Conservation (phyloP, 2,797 vertebrate species). For the Chrysocyon brachyurus region DNA sequence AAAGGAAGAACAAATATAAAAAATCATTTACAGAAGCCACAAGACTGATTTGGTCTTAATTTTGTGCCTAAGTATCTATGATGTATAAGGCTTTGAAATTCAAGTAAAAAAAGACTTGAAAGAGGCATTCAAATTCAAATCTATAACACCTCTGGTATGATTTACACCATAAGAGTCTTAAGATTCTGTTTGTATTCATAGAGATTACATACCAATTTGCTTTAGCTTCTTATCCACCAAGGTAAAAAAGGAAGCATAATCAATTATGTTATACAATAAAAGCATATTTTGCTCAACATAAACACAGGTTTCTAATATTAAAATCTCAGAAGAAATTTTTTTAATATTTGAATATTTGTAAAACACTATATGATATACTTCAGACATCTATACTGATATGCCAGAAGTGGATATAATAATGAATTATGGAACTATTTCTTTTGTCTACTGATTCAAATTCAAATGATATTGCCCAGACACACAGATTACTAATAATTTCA, state of each 20-base stretch:
- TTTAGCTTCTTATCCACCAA: neutral
- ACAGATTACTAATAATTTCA: neutral
- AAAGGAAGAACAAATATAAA: neutral
- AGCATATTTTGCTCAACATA: neutral
- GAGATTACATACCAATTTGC: slow-evolving; percentile 9
- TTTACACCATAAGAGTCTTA: neutral
- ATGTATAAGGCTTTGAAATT: neutral
- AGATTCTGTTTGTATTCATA: neutral
- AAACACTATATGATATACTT: neutral
- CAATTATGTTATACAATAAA: neutral
- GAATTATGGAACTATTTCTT: neutral
- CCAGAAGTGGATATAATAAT: neutral
- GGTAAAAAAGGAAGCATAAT: neutral
- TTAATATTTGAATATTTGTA: neutral
- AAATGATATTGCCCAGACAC: neutral
- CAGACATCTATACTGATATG: neutral
- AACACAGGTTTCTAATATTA: neutral
- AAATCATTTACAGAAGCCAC: neutral
- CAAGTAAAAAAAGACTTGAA: neutral
- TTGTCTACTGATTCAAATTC: neutral
- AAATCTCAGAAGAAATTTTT: neutral
- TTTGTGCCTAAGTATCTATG: neutral
- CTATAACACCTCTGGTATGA: neutral
- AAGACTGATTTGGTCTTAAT: neutral
- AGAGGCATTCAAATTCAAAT: neutral